Base-by-base conservation (phyloP, 2,888 invertebrate species). In the Caenorhabditis wallacei region DNA sequence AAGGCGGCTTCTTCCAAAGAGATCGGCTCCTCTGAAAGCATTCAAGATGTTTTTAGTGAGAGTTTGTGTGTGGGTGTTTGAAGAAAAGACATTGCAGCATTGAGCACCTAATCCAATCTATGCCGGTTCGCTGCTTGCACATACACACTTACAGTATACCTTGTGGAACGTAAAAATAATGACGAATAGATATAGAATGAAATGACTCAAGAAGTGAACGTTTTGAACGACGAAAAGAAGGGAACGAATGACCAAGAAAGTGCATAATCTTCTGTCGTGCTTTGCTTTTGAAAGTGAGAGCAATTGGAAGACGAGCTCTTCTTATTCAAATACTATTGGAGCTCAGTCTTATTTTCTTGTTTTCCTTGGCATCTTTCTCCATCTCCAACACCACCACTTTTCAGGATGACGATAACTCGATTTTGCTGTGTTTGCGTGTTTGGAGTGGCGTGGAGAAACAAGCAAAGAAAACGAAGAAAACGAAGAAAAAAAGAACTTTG, bases 1-100 rank as follows among this genome's bases (percentile, higher is more conserved):
- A 84, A 80, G 20, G 88, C 85, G 51, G 87, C 86, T 78, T 87
- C 87, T 80, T 88, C 88, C 57, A 85, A 70, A 53, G 86, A 84
- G 61, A 88, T 80, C 61, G 85, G 69, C 66, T 88, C 88, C 72
- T 88, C 88, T 88, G 82, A 76, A 88, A 80, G 53, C 43, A 53
- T 18, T 53, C 37, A 51, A 69, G 43, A 61, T 66, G 35, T 51
- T 18, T 53, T 26, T 20, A n/a, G 22, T 11, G 63, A 35, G 56
- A n/a, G n/a, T n/a, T n/a, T 43, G 24, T 30, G 59, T 18, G 53
- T 72, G 53, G 53, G 66, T 53, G 48, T 64, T 48, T 51, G 10
- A 46, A 35, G 20, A 10, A 11, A 30, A 66, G 59, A 43, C 4
- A 51, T 66, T 35, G 64, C 64, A 61, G 24, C 16, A 46, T 35